These are phyloP conservation scores for Bruchidius siliquastri DNA, from an alignment of 2,888 invertebrate genomes.

Conservation along the genomic window DNA sequence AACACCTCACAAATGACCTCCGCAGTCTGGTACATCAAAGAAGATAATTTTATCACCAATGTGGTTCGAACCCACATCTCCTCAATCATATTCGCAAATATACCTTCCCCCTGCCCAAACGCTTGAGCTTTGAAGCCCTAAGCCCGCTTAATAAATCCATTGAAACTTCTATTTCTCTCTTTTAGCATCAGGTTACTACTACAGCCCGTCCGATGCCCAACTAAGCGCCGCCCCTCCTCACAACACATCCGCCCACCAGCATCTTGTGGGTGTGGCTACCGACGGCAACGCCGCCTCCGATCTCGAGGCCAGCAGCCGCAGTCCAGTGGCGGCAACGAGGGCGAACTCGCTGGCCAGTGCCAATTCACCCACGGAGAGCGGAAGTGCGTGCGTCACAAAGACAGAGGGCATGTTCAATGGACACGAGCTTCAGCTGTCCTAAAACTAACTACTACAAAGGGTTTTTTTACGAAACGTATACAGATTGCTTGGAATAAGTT, in stretches of 20 bases:
- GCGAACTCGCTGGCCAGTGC: conserved; percentile 67
- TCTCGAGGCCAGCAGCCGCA: conserved; percentile 54
- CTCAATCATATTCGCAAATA: too few relatives aligned
- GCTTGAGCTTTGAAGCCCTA: too few relatives aligned
- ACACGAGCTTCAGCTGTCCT: conserved; percentile 41
- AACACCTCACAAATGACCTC: too few relatives aligned
- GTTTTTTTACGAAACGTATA: too few relatives aligned
- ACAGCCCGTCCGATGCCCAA: conserved; percentile 50
- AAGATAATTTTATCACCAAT: too few relatives aligned
- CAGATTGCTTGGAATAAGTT: too few relatives aligned
- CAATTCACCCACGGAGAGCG: conserved; percentile 61
- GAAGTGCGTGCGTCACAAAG: conserved; percentile 66
- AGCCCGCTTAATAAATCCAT: too few relatives aligned
- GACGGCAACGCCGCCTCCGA: conserved; percentile 43
- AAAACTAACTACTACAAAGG: conserved; percentile 8
- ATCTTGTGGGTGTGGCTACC: background rate
- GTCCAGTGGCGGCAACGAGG: conserved; percentile 65
- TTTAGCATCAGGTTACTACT: conserved; percentile 63
- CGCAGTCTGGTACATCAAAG: too few relatives aligned
- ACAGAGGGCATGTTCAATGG: conserved; percentile 49
- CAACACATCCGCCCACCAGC: background rate
- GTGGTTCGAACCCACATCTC: too few relatives aligned
- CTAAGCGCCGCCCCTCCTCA: conserved; percentile 28
- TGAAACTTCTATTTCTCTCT: conserved; percentile 12
- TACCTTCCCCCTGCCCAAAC: too few relatives aligned